Conservation (phyloP, 2,797 vertebrate species). For the Poliocrania exsul region DNA sequence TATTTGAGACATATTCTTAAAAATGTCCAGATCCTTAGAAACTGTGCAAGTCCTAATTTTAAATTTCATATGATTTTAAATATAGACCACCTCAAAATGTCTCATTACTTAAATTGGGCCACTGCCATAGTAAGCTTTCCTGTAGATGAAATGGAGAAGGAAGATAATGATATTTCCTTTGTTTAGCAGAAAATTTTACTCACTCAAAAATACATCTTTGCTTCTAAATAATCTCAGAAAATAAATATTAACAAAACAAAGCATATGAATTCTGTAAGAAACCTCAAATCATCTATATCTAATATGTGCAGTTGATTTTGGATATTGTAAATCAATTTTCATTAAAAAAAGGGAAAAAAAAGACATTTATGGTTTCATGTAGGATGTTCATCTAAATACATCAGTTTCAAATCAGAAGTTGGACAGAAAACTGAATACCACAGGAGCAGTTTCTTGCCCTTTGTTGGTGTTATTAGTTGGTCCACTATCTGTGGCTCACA, state of each 20-base stretch:
- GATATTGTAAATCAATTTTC: neutral
- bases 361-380: neutral
- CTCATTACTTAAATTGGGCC: neutral
- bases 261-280: neutral
- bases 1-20: neutral
- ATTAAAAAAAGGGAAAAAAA: neutral
- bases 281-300: neutral
- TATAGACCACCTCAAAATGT: neutral
- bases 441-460: neutral
- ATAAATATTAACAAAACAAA: neutral
- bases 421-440: neutral
- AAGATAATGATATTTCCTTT: neutral
- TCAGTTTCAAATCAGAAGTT: neutral
- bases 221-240: neutral
- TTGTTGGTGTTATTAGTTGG: neutral
- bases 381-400: neutral
- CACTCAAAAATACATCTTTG: neutral
- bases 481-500: neutral
- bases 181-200: neutral
- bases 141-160: neutral
- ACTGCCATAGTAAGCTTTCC: neutral
- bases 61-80: neutral
- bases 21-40: neutral
- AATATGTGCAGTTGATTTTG: neutral
- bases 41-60: neutral